A percentile compares a stretch with the other conserved stretches of the same genome.
Conservation (phyloP, 2,113 vertebrate species). For the Alosa alosa region DNA sequence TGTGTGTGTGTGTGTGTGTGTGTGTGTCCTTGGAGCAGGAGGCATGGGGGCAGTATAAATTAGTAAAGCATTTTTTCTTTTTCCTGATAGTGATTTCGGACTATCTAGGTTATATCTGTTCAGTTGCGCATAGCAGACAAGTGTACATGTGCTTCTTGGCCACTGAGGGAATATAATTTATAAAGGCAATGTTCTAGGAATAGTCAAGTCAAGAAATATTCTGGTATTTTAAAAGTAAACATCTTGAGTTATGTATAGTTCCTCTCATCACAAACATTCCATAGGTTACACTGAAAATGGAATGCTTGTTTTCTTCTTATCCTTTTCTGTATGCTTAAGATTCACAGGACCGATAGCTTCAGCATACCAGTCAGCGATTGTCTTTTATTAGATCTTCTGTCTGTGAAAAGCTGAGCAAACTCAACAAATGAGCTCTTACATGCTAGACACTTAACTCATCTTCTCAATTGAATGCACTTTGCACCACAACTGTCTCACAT, state of each 20-base stretch:
- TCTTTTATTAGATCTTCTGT: background rate
- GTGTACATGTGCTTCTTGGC: background rate
- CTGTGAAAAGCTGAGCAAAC: background rate
- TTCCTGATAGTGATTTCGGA: background rate
- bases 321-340: background rate
- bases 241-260: background rate
- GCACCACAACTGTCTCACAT: too few relatives aligned
- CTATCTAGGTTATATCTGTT: background rate
- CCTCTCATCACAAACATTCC: background rate
- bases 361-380: background rate
- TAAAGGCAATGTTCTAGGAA: background rate
- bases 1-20: slow-evolving; percentile 47
- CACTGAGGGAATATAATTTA: background rate
- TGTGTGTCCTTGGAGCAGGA: background rate
- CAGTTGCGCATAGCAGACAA: background rate
- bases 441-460: too few relatives aligned
- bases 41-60: background rate
- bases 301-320: background rate
- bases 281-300: background rate
- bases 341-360: background rate
- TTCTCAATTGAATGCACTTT: too few relatives aligned
- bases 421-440: too few relatives aligned
- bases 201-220: background rate
- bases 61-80: background rate
- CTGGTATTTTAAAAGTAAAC: background rate